phyloP scores from a whole-genome alignment of 92 coral and sea anemone genomes.

The Epizoanthus ramosus region DNA sequence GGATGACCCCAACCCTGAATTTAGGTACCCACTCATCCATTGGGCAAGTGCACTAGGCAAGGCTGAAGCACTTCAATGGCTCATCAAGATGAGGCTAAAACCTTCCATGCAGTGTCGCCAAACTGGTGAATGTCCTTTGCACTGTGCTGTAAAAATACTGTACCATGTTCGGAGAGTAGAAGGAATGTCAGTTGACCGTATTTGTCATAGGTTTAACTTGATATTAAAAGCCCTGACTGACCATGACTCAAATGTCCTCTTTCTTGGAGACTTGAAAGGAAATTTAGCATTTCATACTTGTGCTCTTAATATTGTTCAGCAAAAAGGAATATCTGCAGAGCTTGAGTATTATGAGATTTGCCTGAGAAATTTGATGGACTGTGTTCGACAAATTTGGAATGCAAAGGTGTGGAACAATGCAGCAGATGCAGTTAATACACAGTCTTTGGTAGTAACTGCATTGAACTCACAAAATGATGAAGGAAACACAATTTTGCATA shows the following conservation, averaged over 20 bases:
- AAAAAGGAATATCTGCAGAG: slow-evolving; percentile 25
- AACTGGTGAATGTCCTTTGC: slow-evolving; percentile 40
- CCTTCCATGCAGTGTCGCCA: slow-evolving; percentile 33
- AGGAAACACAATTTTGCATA: slow-evolving; percentile 34
- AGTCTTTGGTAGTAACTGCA: slow-evolving; percentile 29
- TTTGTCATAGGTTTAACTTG: slow-evolving; percentile 3
- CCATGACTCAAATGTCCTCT: slow-evolving; percentile 35
- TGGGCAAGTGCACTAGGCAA: slow-evolving; percentile 41
- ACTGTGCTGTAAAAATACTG: slow-evolving; percentile 28
- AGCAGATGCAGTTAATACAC: not conserved
- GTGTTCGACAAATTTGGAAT: not conserved
- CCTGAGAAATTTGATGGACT: slow-evolving; percentile 23
- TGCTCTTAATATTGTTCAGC: slow-evolving; percentile 18
- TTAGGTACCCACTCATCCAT: slow-evolving; percentile 21
- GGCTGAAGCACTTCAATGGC: slow-evolving; percentile 39
- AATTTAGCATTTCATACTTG: slow-evolving; percentile 34
- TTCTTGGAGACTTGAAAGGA: slow-evolving; percentile 26
- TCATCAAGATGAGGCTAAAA: slow-evolving; percentile 31
- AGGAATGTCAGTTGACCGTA: slow-evolving; percentile 29
- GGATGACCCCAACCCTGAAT: slow-evolving; percentile 25
- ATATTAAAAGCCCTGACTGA: slow-evolving; percentile 25
- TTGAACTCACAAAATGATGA: slow-evolving; percentile 35
- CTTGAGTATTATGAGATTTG: slow-evolving; percentile 38
- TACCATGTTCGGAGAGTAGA: slow-evolving; percentile 20
- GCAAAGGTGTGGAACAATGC: slow-evolving; percentile 1